These are phyloP conservation scores for Diadumene lineata DNA, from an alignment of 92 coral and sea anemone species.

Conservation along the genomic window DNA sequence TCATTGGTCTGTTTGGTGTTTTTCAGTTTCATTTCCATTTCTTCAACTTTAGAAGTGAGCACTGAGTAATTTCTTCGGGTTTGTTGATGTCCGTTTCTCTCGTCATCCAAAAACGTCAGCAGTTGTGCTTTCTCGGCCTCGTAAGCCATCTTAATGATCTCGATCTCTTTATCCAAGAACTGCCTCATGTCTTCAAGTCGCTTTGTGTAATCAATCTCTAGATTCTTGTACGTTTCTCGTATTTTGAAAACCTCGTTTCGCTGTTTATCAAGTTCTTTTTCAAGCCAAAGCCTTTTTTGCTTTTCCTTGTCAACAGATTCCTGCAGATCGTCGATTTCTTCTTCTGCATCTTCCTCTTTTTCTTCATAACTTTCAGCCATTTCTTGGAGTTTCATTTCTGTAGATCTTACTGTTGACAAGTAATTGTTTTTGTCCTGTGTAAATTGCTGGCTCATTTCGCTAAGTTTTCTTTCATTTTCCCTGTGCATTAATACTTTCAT, in stretches of 20 bases:
- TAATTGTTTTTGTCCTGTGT: slow-evolving; percentile 34
- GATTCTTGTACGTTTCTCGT: slow-evolving; percentile 41
- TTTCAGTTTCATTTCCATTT: slow-evolving; percentile 28
- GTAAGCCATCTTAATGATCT: slow-evolving; percentile 25
- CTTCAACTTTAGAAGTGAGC: slow-evolving; percentile 10
- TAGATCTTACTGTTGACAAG: slow-evolving; percentile 13
- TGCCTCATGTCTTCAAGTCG: slow-evolving; percentile 34
- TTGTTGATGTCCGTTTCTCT: slow-evolving; percentile 12
- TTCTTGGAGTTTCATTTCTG: slow-evolving; percentile 40
- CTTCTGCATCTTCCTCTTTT: slow-evolving; percentile 27
- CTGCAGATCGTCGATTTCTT: slow-evolving; percentile 48
- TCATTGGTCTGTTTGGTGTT: slow-evolving; percentile 17
- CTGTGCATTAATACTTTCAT: slow-evolving; percentile 26
- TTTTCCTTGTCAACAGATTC: slow-evolving; percentile 29
- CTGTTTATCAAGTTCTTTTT: slow-evolving; percentile 39
- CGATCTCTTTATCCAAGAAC: slow-evolving; percentile 29
- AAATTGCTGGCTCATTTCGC: slow-evolving; percentile 25
- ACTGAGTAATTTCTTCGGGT: slow-evolving; percentile 33
- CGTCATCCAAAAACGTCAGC: slow-evolving; percentile 38
- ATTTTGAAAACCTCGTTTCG: slow-evolving; percentile 38
- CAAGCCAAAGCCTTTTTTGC: slow-evolving; percentile 35
- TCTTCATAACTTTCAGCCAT: slow-evolving; percentile 28
- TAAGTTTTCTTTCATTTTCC: slow-evolving; percentile 29
- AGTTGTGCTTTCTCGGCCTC: slow-evolving; percentile 33
- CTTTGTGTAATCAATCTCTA: slow-evolving; percentile 31